A percentile compares a stretch with the other conserved stretches of the same genome.
These are phyloP conservation scores for Apodemia duryi DNA, from an alignment of 2,888 invertebrate genomes.

Conservation along the genomic window DNA sequence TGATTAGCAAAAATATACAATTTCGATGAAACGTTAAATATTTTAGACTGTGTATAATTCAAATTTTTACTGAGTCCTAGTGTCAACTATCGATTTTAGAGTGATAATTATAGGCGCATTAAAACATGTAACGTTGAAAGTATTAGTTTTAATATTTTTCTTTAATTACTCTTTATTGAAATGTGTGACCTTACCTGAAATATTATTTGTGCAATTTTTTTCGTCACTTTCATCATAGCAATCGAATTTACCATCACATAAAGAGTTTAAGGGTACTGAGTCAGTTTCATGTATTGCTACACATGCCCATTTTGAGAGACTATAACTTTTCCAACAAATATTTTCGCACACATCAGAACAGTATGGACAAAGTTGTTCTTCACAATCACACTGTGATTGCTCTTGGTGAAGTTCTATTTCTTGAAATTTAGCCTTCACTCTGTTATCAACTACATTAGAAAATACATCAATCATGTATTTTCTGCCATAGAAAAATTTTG, in stretches of 20 bases:
- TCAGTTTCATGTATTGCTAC: constrained; percentile 39
- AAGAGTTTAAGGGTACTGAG: constrained; percentile 42
- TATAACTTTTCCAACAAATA: constrained; percentile 50
- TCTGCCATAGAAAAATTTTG: constrained; percentile 24
- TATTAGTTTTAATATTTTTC: too few relatives aligned
- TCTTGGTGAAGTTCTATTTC: constrained; percentile 6
- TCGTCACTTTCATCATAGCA: constrained; percentile 64
- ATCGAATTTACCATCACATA: constrained; percentile 68
- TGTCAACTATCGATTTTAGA: too few relatives aligned
- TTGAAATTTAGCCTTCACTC: constrained; percentile 26
- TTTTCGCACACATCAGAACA: constrained; percentile 47
- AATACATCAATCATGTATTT: constrained; percentile 18
- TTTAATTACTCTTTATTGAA: neutral
- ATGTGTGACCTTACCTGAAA: constrained; percentile 36
- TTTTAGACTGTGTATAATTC: too few relatives aligned
- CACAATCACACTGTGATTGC: constrained; percentile 41
- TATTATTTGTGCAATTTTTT: constrained; percentile 38
- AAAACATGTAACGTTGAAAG: too few relatives aligned
- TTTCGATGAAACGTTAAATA: too few relatives aligned
- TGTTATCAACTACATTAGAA: constrained; percentile 22
- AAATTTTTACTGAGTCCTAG: too few relatives aligned
- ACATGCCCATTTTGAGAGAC: constrained; percentile 49
- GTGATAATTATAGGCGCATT: too few relatives aligned
- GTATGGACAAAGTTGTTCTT: constrained; percentile 38
- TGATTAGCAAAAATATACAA: too few relatives aligned